Conservation (phyloP, 2,113 vertebrate genomes). For the Neogobius melanostomus region DNA sequence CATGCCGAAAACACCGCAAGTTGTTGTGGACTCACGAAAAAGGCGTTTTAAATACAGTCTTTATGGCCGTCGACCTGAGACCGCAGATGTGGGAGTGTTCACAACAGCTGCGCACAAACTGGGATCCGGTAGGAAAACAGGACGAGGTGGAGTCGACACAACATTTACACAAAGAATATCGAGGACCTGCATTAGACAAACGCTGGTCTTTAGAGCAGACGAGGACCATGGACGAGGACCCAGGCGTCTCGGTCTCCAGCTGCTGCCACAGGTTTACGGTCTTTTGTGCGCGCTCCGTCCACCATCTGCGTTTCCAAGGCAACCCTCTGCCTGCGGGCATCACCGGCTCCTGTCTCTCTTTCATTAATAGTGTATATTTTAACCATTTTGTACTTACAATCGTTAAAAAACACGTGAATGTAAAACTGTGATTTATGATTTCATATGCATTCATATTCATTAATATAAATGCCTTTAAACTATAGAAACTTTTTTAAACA, state of each 20-base stretch:
- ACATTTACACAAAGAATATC: conserved; percentile 47
- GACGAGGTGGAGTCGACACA: conserved; percentile 31
- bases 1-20: not conserved
- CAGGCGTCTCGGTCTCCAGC: conserved; percentile 64
- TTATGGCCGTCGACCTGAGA: conserved; percentile 42
- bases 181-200: conserved; percentile 34
- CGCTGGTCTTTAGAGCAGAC: conserved; percentile 40
- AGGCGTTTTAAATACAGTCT: conserved; percentile 23
- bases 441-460: no score
- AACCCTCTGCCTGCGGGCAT: conserved; percentile 55
- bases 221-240: conserved; percentile 24
- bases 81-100: conserved; percentile 60
- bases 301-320: conserved; percentile 72
- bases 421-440: no score
- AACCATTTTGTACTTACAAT: no score
- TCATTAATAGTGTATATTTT: not conserved
- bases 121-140: conserved; percentile 24
- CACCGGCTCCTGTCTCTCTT: conserved; percentile 20
- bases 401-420: no score
- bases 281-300: conserved; percentile 65
- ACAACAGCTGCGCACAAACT: conserved; percentile 56
- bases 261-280: conserved; percentile 67
- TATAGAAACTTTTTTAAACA: no score
- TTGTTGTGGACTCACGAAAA: conserved; percentile 5
- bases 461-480: no score